phyloP scores from a whole-genome alignment of 2,888 invertebrate species.

The Muscina levida region DNA sequence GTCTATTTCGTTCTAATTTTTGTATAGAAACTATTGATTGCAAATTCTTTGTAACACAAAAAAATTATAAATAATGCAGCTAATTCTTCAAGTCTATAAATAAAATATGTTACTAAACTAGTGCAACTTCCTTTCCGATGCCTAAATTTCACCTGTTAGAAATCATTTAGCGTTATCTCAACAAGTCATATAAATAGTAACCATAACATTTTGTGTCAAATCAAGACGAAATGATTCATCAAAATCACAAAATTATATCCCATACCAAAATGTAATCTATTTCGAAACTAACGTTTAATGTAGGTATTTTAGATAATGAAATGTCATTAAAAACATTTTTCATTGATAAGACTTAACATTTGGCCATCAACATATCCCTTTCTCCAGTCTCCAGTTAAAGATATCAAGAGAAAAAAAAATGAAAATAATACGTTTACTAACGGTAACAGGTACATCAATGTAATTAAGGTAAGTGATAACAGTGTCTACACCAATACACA shows the following conservation, averaged over 20 bases:
- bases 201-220: constrained; percentile 21
- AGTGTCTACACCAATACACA: constrained; percentile 3
- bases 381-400: neutral
- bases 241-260: constrained; percentile 38
- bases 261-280: constrained; percentile 34
- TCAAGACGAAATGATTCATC: constrained; percentile 16
- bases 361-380: neutral
- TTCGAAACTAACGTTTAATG: constrained; percentile 23
- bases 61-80: too few species aligned
- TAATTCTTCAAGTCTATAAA: too few species aligned
- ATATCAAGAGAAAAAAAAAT: neutral
- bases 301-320: constrained; percentile 32
- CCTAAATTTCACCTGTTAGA: too few species aligned
- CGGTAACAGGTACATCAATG: constrained; percentile 32
- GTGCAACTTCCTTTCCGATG: too few species aligned
- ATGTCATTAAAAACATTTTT: constrained; percentile 39
- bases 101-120: too few species aligned
- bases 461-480: constrained; percentile 31
- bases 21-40: too few species aligned
- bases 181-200: neutral
- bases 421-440: neutral
- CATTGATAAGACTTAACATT: constrained; percentile 16
- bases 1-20: too few species aligned
- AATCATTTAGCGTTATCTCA: too few species aligned
- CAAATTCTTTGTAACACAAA: too few species aligned